Evolutionary conservation across 2,797 vertebrate species (phyloP).

Genomic region (Halcyon leucocephala): DNA sequence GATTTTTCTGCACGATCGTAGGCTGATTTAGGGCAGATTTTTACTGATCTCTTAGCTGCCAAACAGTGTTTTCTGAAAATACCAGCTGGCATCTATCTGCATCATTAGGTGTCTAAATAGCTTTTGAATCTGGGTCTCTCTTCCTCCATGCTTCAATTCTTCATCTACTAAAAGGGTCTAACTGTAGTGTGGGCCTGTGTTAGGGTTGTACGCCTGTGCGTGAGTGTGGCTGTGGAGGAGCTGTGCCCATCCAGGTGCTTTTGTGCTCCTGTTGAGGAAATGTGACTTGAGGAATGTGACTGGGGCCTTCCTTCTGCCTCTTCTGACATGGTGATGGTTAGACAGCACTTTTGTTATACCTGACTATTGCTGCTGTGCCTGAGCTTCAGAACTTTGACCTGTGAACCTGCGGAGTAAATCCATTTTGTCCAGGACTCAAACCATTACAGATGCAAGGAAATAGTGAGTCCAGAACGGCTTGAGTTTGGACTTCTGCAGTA

Average conservation of each 20-base stretch:
- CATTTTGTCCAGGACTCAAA: neutral
- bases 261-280: neutral
- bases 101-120: neutral
- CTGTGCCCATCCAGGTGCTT: neutral
- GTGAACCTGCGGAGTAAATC: neutral
- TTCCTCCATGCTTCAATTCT: neutral
- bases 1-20: neutral
- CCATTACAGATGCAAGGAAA: neutral
- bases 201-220: rapidly evolving
- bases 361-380: neutral
- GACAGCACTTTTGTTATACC: neutral
- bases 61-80: neutral
- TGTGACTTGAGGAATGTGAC: neutral
- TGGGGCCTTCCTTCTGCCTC: neutral
- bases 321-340: neutral
- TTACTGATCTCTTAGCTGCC: neutral
- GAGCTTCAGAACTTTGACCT: neutral
- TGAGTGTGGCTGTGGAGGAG: neutral
- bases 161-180: neutral
- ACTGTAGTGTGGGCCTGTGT: neutral
- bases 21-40: slow-evolving; percentile 1
- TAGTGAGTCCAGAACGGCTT: neutral
- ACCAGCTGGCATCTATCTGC: neutral
- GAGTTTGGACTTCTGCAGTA: neutral
- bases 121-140: neutral